phyloP scores from a whole-genome alignment of 2,888 invertebrate species.

The Rhimphoctona megacephalus region DNA sequence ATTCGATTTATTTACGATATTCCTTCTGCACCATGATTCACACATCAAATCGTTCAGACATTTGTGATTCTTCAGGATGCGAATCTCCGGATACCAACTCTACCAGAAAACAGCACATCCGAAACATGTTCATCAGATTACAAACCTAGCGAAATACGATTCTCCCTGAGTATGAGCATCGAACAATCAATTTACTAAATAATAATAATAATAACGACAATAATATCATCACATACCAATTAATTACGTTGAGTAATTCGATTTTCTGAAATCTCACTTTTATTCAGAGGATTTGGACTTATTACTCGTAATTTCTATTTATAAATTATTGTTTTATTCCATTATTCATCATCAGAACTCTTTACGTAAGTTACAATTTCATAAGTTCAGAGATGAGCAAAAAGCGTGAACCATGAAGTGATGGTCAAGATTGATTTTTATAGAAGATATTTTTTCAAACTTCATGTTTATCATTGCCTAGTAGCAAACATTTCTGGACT shows the following conservation, averaged over 20 bases:
- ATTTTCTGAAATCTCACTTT: background rate
- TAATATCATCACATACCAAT: background rate
- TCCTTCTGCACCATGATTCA: background rate
- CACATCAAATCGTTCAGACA: background rate
- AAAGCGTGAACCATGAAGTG: background rate
- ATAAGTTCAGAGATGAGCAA: background rate
- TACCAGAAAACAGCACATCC: background rate
- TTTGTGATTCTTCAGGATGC: slow-evolving; percentile 11
- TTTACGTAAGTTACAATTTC: background rate
- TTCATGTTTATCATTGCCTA: background rate
- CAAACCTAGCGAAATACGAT: background rate
- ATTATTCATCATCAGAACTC: too few relatives aligned
- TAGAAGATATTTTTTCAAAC: too few relatives aligned
- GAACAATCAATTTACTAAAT: background rate
- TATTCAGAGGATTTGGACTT: background rate
- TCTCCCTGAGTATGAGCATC: background rate
- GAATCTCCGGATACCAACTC: slow-evolving; percentile 9
- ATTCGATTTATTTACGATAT: slow-evolving; percentile 28
- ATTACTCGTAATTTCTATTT: too few relatives aligned
- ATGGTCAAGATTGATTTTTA: background rate
- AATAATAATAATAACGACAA: too few relatives aligned
- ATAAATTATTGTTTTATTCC: too few relatives aligned
- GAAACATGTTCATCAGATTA: background rate
- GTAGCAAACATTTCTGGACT: background rate
- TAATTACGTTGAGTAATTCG: background rate